These are phyloP conservation scores for Salmo trutta DNA, from an alignment of 2,797 vertebrate species.

Conservation along the genomic window DNA sequence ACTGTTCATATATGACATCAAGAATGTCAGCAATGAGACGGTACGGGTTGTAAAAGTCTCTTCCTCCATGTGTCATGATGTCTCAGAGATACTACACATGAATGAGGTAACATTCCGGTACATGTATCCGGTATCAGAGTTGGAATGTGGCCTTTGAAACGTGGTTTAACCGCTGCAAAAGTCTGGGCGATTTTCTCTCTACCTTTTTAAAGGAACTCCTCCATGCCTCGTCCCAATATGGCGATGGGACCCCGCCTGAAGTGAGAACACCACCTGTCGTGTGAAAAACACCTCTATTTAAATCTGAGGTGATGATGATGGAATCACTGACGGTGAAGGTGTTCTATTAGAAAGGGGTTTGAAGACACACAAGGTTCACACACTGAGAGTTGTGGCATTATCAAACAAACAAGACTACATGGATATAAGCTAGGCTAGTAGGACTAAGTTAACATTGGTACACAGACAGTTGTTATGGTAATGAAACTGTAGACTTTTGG, in stretches of 20 bases:
- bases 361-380: neutral
- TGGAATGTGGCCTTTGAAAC: conserved; percentile 1
- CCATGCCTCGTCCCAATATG: neutral
- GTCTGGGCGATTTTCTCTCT: neutral
- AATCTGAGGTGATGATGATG: neutral
- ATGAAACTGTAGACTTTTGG: neutral
- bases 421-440: neutral
- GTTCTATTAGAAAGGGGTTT: neutral
- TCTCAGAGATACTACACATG: neutral
- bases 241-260: neutral
- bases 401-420: neutral
- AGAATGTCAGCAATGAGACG: neutral
- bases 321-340: neutral
- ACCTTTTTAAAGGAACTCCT: neutral
- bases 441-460: too few species aligned
- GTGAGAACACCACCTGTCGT: neutral
- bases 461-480: too few species aligned
- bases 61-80: neutral
- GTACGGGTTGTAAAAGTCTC: neutral
- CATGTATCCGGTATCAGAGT: neutral
- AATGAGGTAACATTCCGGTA: too few species aligned
- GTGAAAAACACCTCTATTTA: neutral
- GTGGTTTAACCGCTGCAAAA: neutral
- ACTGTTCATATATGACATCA: neutral
- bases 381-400: neutral